A percentile compares a stretch with the other conserved stretches of the same genome.
Evolutionary conservation across 2,113 vertebrate species (phyloP).

Genomic region (Campylomormyrus tamandua): DNA sequence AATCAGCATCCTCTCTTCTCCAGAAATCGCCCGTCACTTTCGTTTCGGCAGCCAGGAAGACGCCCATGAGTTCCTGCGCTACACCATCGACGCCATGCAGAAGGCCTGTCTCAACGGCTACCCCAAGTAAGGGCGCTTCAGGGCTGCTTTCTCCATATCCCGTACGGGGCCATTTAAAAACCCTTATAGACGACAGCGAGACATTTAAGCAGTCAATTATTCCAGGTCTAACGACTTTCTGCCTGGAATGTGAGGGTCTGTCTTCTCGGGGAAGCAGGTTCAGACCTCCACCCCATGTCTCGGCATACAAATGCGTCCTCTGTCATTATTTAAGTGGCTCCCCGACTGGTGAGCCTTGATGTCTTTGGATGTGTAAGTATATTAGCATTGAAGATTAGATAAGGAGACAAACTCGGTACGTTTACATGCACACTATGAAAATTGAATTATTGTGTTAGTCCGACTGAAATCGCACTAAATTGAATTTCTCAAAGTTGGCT

Average conservation of each 20-base stretch:
- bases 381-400: not conserved
- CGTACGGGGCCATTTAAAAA: not conserved
- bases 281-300: not conserved
- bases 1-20: not conserved
- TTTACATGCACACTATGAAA: no score
- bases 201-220: not conserved
- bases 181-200: not conserved
- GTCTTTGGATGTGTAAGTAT: not conserved
- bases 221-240: not conserved
- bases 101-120: conserved; percentile 71
- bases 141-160: not conserved
- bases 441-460: no score
- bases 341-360: not conserved
- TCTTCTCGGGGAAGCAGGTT: not conserved
- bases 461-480: no score
- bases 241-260: not conserved
- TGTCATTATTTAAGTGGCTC: not conserved
- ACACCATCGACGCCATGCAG: conserved; percentile 94
- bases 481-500: no score
- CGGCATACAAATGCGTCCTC: not conserved
- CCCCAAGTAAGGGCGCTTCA: conserved; percentile 66
- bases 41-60: conserved; percentile 91
- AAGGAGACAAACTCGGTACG: not conserved
- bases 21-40: conserved; percentile 88
- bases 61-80: conserved; percentile 89